Conservation (phyloP, 2,797 vertebrate species). For the Spinibarbus caldwelli region DNA sequence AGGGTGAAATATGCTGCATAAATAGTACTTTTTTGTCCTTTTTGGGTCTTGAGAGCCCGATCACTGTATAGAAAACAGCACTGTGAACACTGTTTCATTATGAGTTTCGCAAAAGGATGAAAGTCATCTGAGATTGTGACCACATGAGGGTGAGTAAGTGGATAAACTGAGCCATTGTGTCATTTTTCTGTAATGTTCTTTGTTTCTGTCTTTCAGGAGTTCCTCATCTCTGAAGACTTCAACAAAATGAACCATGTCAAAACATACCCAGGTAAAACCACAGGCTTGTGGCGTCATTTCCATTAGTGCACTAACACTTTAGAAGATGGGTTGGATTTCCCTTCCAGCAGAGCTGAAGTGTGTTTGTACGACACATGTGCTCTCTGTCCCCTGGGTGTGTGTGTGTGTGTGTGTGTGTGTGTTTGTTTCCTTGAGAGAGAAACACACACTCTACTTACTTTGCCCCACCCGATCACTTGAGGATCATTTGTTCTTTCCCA, state of each 20-base stretch:
- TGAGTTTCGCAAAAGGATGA: neutral
- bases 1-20: neutral
- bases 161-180: neutral
- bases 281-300: neutral
- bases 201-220: conserved; percentile 80
- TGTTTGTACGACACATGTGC: neutral
- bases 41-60: neutral
- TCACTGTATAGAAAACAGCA: neutral
- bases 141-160: neutral
- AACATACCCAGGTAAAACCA: conserved; percentile 91
- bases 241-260: conserved; percentile 99
- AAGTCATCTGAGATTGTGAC: too few species aligned
- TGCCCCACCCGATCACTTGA: neutral
- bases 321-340: neutral
- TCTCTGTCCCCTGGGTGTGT: neutral
- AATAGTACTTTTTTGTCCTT: too few species aligned
- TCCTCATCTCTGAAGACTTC: conserved; percentile 97
- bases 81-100: neutral
- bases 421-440: too few species aligned
- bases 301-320: neutral
- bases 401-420: neutral
- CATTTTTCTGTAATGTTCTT: neutral
- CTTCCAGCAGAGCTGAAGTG: neutral
- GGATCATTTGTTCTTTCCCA: conserved; percentile 25
- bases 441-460: neutral